phyloP scores from a whole-genome alignment of 1,140 invertebrate genomes.

The Plutomurus gul region DNA sequence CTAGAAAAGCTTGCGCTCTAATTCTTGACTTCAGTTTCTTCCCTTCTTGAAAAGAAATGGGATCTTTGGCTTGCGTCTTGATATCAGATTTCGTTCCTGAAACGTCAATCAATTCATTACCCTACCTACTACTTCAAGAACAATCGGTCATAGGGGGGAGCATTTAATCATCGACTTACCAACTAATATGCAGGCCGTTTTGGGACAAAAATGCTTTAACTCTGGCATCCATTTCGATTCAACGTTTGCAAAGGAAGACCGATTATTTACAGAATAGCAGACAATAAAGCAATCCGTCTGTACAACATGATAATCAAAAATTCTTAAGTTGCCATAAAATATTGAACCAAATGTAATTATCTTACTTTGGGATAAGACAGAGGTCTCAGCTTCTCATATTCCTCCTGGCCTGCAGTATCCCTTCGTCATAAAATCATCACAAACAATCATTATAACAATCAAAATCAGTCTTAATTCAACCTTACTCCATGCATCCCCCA shows the following conservation, averaged over 20 bases:
- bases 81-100: conserved; percentile 44
- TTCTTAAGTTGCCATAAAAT: too few relatives aligned
- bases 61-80: neutral
- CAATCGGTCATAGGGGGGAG: too few relatives aligned
- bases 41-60: conserved; percentile 64
- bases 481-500: too few relatives aligned
- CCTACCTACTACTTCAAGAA: too few relatives aligned
- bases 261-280: conserved; percentile 10
- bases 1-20: conserved; percentile 74
- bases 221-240: conserved; percentile 7
- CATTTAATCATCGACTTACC: neutral
- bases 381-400: too few relatives aligned
- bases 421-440: too few relatives aligned
- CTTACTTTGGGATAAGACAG: too few relatives aligned
- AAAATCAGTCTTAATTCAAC: too few relatives aligned
- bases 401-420: too few relatives aligned
- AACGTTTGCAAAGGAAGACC: conserved; percentile 2
- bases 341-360: too few relatives aligned
- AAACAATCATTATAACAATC: too few relatives aligned
- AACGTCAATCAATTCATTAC: neutral
- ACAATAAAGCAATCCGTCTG: conserved; percentile 26
- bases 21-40: conserved; percentile 78
- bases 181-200: conserved; percentile 31
- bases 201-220: conserved; percentile 28
- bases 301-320: too few relatives aligned